A percentile compares a stretch with the other conserved stretches of the same genome.
Conservation (phyloP, 2,113 vertebrate genomes). For the Bothrops jararaca region DNA sequence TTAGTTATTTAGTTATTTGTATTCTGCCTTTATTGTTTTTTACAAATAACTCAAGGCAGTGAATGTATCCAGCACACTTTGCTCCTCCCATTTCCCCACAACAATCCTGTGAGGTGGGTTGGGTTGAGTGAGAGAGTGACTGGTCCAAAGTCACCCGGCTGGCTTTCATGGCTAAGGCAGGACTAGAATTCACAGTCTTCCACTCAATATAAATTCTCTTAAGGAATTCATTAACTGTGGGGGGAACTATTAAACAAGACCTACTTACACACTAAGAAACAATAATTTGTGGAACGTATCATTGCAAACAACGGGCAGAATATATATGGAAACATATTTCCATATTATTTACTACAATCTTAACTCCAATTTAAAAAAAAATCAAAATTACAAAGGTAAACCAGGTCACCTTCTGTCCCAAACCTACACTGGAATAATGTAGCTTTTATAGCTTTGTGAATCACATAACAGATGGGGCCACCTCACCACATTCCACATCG, state of each 20-base stretch:
- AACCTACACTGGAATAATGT: background rate
- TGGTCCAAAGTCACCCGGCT: background rate
- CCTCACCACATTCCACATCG: background rate
- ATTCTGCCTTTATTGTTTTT: background rate
- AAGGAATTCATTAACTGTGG: background rate
- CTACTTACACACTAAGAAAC: background rate
- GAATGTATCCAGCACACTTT: background rate
- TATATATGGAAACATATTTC: background rate
- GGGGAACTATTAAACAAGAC: background rate
- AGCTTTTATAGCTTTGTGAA: background rate
- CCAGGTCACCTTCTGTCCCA: background rate
- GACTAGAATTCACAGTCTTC: background rate
- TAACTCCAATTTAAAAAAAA: background rate
- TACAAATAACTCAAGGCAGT: background rate
- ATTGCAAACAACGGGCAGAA: background rate
- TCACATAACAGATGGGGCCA: background rate
- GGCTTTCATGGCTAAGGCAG: background rate
- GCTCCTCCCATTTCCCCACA: background rate
- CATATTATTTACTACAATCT: background rate
- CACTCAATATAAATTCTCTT: background rate
- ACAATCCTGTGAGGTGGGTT: background rate
- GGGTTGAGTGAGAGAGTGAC: background rate
- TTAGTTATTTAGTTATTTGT: background rate
- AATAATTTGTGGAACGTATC: background rate
- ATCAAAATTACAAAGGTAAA: background rate